A percentile compares a stretch with the other conserved stretches of the same genome.
These are phyloP conservation scores for Thryonomys swinderianus DNA, from an alignment of 2,113 vertebrate genomes.

Conservation along the genomic window DNA sequence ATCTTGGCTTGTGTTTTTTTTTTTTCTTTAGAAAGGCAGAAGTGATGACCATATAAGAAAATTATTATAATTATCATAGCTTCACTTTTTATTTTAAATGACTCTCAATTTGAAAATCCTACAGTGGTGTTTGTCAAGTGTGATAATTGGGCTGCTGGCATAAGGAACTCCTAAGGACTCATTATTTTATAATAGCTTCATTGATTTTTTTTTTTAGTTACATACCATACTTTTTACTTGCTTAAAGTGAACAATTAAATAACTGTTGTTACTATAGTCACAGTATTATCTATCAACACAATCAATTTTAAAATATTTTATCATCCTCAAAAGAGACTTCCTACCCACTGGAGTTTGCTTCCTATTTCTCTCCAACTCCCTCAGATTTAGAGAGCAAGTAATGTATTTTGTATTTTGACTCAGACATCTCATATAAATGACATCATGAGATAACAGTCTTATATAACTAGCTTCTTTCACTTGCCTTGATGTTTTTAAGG, in stretches of 20 bases:
- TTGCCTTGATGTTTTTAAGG: not conserved
- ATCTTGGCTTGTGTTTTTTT: not conserved
- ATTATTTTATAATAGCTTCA: not conserved
- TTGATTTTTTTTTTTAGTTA: not conserved
- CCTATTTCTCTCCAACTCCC: not conserved
- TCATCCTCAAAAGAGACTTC: not conserved
- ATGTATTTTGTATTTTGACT: not conserved
- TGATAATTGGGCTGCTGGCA: not conserved
- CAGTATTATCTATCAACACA: not conserved
- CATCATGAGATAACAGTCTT: not conserved
- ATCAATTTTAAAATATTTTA: slow-evolving; percentile 35
- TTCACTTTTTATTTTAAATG: slow-evolving; percentile 35
- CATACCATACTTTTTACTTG: not conserved
- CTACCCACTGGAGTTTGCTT: not conserved
- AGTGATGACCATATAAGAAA: not conserved
- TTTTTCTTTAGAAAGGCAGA: slow-evolving; percentile 12
- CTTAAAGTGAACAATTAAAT: not conserved
- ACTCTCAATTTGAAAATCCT: slow-evolving; percentile 8
- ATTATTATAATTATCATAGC: not conserved
- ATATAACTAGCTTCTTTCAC: not conserved
- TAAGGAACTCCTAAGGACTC: not conserved
- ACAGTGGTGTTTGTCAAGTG: not conserved
- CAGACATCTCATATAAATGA: not conserved
- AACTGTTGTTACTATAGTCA: not conserved
- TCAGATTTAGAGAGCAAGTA: not conserved